These are phyloP conservation scores for Lydus trimaculatus DNA, from an alignment of 2,888 invertebrate species.

Conservation along the genomic window DNA sequence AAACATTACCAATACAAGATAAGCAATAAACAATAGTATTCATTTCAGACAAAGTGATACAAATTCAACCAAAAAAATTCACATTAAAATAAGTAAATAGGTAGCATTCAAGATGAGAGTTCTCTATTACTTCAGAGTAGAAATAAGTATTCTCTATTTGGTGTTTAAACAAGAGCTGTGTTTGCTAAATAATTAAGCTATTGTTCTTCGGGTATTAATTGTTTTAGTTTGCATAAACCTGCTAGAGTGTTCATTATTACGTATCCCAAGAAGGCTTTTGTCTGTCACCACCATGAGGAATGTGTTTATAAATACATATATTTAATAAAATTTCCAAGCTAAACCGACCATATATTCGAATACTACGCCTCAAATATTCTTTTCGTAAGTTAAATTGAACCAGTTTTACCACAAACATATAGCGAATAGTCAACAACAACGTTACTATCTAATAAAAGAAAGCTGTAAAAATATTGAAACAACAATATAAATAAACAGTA, in stretches of 20 bases:
- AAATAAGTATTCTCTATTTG: slow-evolving; percentile 28
- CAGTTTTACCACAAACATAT: neutral
- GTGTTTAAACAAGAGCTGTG: slow-evolving; percentile 25
- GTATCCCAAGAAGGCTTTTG: slow-evolving; percentile 32
- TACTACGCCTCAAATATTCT: neutral
- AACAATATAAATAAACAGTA: too few species aligned
- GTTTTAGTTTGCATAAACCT: slow-evolving; percentile 33
- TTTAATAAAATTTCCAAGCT: neutral
- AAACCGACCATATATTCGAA: neutral
- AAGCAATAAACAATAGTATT: neutral
- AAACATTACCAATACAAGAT: neutral
- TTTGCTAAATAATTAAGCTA: slow-evolving; percentile 33
- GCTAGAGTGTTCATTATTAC: slow-evolving; percentile 29
- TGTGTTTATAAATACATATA: slow-evolving; percentile 10
- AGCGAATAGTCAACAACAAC: neutral
- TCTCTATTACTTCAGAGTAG: slow-evolving; percentile 2
- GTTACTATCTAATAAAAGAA: neutral
- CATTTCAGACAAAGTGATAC: neutral
- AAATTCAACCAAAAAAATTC: neutral
- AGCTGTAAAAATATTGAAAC: neutral
- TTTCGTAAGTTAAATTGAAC: neutral
- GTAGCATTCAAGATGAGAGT: neutral
- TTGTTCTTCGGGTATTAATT: slow-evolving; percentile 31
- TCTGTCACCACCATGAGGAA: slow-evolving; percentile 26
- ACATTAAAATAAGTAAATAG: neutral